Base-by-base conservation (phyloP, 2,888 invertebrate genomes). In the Caenorhabditis sp. region DNA sequence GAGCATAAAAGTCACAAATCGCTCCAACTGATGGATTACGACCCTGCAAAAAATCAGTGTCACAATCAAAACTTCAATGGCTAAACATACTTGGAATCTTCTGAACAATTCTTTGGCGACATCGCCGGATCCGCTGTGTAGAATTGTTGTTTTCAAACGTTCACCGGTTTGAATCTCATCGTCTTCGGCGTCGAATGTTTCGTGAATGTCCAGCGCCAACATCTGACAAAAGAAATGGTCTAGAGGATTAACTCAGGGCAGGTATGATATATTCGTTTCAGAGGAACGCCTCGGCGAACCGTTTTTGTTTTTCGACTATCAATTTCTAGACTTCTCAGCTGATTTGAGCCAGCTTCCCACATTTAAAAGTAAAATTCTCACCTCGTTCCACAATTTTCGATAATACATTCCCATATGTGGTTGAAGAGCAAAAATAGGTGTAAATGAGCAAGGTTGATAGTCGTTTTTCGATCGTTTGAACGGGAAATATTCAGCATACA, bases 381-480 rank as follows among this genome's bases (percentile, higher is more conserved):
- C 78, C 75, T 83, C 83, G 10, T 78, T 72, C 83, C 83, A 83
- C 54, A 86, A 63, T 66, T 86, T 87, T 3, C 86, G 60, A 67
- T 86, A 86, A 70, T 86, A 86, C 84, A 86, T 83, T 37, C 74
- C 64, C 81, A 83, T 80, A 68, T 81, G 81, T 23, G 71, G 93
- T 93, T 80, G 84, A 49, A 82, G 76, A 8, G 92, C 91, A 85
- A 96, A 92, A 70, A 96, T 93, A 76, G 92, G 92, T 0, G 92
- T 91, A 88, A 95, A 93, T 0, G 94, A 93, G 82, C 94, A 93
- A 0, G 94, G 93, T 87, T 94, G 94, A 5, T 92, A 92, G 87
- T 97, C 94, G 73, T 92, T 76, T 58, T 77, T 77, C 17, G 93
- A 92, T 60, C 93, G 90, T 0, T 93, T 92, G 84, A 95, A 90